Evolutionary conservation across 2,113 vertebrate species (phyloP), one percentile per base, ranked within the genome.

Genomic region (Trogon melanurus): DNA sequence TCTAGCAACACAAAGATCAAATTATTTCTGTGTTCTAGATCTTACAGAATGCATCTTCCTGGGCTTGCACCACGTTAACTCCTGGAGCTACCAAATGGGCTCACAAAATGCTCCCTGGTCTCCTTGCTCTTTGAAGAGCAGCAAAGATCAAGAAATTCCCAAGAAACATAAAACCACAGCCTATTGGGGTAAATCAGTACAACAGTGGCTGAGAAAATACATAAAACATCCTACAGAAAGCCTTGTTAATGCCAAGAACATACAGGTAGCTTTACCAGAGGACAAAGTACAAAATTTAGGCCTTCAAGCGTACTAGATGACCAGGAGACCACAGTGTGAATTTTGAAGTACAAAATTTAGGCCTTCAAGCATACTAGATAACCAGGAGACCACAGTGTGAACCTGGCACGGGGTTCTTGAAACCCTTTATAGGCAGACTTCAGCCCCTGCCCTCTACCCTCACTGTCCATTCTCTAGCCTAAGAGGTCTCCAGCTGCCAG

Each of bases 391-490:
- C 11, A 11, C 1, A 57, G 17, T 7, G 8, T n/a, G 25, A 56
- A 0, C 0, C 3, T 53, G 32, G 36, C 23, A 70, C 8, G 29
- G 66, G 13, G 10, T 7, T 70, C 66, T 7, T 30, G 8, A n/a
- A 70, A 54, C 1, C 3, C 12, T 79, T 56, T 60, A 11, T 10
- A 67, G 34, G 25, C 22, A 36, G 44, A 32, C 10, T 82, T 64
- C 29, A 65, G 15, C 6, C 22, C 13, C 21, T n/a, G 16, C 5
- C 34, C 29, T 74, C 36, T 44, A 20, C 5, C 13, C 41, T 69
- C 32, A 41, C 29, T 61, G 8, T 32, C 26, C 11, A 4, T 25
- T 71, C 57, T 70, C 41, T 51, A 70, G 32, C 7, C 10, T 22
- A 69, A 26, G 27, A 78, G 45, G 14, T 18, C 41, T 65, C 13